phyloP scores from a whole-genome alignment of 1,140 invertebrate species.

The Sycophila sp. region DNA sequence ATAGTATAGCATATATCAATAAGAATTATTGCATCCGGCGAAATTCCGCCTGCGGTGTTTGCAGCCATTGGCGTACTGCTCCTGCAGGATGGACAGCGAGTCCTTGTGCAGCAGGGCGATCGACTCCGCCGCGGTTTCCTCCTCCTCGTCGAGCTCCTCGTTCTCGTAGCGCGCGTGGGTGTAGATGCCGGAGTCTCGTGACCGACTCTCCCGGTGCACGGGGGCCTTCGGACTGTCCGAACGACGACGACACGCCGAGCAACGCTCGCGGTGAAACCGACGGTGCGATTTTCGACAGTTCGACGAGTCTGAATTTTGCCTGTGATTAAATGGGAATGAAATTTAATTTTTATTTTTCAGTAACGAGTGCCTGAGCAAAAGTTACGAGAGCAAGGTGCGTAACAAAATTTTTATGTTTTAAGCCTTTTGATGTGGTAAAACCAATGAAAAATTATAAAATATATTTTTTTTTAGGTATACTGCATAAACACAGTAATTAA shows the following conservation, averaged over 20 bases:
- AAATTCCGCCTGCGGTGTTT: background rate
- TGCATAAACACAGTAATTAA: too few relatives aligned
- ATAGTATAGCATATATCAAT: too few relatives aligned
- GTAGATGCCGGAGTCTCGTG: conserved; percentile 18
- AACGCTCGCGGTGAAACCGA: background rate
- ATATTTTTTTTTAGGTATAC: too few relatives aligned
- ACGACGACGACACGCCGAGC: background rate
- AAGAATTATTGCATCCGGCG: background rate
- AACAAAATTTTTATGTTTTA: too few relatives aligned
- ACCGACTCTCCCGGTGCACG: background rate
- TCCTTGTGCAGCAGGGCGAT: conserved; percentile 49
- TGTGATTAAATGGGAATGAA: background rate
- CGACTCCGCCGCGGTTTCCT: conserved; percentile 33
- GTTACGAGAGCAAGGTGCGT: too few relatives aligned
- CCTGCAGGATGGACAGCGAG: conserved; percentile 51
- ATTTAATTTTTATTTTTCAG: too few relatives aligned
- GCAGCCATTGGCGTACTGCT: conserved; percentile 47
- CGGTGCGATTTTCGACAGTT: background rate
- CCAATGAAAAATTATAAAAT: too few relatives aligned
- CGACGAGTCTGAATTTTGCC: too few relatives aligned
- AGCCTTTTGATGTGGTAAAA: too few relatives aligned
- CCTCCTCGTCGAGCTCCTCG: conserved; percentile 23
- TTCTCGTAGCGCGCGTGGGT: conserved; percentile 27
- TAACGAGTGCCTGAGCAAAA: too few relatives aligned
- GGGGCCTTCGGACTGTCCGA: background rate